Evolutionary conservation across 2,888 invertebrate species (phyloP).

Genomic region (Caenorhabditis angaria): DNA sequence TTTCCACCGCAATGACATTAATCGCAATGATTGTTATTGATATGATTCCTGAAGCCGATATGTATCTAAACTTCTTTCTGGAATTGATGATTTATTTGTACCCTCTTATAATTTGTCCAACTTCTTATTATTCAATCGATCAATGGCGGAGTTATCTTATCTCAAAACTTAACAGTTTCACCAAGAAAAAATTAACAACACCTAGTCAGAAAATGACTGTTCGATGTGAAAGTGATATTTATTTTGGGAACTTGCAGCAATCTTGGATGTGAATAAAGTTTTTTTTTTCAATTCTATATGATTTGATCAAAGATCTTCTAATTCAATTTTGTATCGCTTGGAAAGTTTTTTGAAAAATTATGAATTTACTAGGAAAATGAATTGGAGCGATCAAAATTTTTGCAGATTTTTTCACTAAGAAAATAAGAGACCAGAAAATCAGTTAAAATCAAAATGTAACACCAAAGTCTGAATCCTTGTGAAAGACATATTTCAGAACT

Average conservation of each 20-base stretch:
- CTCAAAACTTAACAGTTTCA: background rate
- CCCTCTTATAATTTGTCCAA: slow-evolving; percentile 8
- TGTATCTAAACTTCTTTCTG: background rate
- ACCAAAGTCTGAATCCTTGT: too few species aligned
- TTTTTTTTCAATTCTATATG: too few species aligned
- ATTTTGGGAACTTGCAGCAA: slow-evolving; percentile 16
- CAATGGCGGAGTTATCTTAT: slow-evolving; percentile 10
- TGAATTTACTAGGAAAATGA: too few species aligned
- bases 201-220: background rate
- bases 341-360: too few species aligned
- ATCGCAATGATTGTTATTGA: slow-evolving; percentile 10
- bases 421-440: too few species aligned
- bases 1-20: slow-evolving; percentile 5
- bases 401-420: too few species aligned
- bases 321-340: too few species aligned
- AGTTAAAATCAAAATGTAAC: too few species aligned
- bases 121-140: slow-evolving; percentile 20
- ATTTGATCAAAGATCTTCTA: too few species aligned
- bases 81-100: background rate
- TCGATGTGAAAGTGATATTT: slow-evolving; percentile 16
- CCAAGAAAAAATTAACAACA: background rate
- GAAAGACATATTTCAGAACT: too few species aligned
- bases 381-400: too few species aligned
- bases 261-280: slow-evolving; percentile 7
- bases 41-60: slow-evolving; percentile 8